phyloP scores from a whole-genome alignment of 2,888 invertebrate genomes.

The Lycophotia porphyrea region DNA sequence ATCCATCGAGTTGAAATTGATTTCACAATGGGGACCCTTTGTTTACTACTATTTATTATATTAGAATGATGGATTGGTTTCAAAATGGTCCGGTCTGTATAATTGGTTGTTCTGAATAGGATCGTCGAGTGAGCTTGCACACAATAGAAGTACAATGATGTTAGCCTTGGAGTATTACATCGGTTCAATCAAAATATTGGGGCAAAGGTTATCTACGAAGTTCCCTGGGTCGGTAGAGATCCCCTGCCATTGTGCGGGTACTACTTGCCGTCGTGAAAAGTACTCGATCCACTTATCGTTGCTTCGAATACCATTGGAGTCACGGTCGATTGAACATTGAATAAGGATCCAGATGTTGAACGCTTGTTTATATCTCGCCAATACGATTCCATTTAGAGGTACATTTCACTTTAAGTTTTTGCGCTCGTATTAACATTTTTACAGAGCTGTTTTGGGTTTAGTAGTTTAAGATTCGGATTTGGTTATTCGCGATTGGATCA shows the following conservation, averaged over 20 bases:
- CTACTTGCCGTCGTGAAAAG: constrained; percentile 77
- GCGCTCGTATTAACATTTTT: constrained; percentile 40
- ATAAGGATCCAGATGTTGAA: constrained; percentile 76
- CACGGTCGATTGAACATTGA: constrained; percentile 82
- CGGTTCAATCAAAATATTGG: constrained; percentile 86
- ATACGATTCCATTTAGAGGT: constrained; percentile 55
- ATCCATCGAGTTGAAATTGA: constrained; percentile 62
- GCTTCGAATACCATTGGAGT: constrained; percentile 81
- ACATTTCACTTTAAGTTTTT: constrained; percentile 38
- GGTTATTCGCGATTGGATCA: neutral
- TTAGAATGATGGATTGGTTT: constrained; percentile 74
- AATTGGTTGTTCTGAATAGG: constrained; percentile 78
- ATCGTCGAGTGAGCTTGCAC: constrained; percentile 70
- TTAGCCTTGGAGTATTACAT: constrained; percentile 83
- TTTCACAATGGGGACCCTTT: constrained; percentile 67
- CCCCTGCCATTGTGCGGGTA: constrained; percentile 73
- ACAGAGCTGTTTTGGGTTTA: constrained; percentile 18
- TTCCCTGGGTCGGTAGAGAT: constrained; percentile 66
- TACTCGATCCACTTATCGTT: constrained; percentile 79
- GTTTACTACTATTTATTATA: constrained; percentile 70
- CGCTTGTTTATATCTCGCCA: constrained; percentile 68
- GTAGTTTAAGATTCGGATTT: neutral
- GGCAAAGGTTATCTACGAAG: constrained; percentile 83
- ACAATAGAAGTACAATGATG: constrained; percentile 80
- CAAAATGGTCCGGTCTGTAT: constrained; percentile 75